Evolutionary conservation across 30 jellyfish, hydroid and myxozoan genomes (phyloP), one percentile per base, ranked within the genome.

Genomic region (Pelagia noctiluca): DNA sequence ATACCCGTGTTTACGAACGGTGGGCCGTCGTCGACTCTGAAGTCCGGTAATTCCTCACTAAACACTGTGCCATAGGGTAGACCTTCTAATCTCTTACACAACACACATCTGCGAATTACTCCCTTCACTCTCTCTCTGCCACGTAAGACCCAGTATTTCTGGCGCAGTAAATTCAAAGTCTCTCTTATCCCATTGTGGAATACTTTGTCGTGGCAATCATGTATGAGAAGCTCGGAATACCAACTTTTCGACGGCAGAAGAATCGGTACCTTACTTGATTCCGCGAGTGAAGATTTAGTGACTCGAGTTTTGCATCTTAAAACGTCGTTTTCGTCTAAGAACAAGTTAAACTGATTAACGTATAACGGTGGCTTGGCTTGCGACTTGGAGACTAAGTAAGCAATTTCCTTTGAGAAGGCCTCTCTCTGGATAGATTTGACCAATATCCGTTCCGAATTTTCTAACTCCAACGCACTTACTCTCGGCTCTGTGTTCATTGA

Each of bases 21-120:
- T 23, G 86, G 60, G 34, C 61, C 75, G 21, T 74, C 75, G 75
- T 74, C 75, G 4, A 74, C 75, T 38, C 86, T 22, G 48, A 74
- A 24, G 16, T 52, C 34, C 13, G 86, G 86, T 49, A 74, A 30
- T 16, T 74, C 61, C 8, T 50, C 52, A 3, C 65, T 3, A 52
- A 25, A 50, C 33, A 7, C 50, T 23, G 86, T 3, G 26, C 22
- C 50, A n/a, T 5, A 74, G 16, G 75, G 75, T 5, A 74, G 7
- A 21, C 75, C 86, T 74, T 74, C 60, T 18, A 48, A 28, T 29
- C 38, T 48, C 34, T 74, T 74, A 60, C 86, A 74, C 3, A 32
- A 3, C 24, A 74, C 28, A 29, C 75, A 74, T 19, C 42, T 49
- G 25, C 64, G 68, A 71, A 36, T 35, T 29, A 71, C 34, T 13